These are phyloP conservation scores for Phylloscopus collybita DNA, from an alignment of 2,797 vertebrate genomes.

Conservation along the genomic window DNA sequence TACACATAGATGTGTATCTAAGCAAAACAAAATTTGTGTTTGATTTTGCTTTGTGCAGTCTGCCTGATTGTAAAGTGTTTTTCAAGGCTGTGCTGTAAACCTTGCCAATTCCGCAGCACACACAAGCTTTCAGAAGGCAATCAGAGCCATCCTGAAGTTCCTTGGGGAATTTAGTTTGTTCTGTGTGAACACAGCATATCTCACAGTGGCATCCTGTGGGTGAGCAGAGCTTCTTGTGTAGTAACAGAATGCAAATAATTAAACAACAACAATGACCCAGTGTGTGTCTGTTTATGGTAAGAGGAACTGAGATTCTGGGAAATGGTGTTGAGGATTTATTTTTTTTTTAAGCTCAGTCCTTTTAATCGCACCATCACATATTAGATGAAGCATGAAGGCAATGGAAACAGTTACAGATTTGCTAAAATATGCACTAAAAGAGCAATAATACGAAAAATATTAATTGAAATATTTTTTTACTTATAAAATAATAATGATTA, in stretches of 20 bases:
- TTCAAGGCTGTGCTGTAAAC: neutral
- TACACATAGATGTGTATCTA: neutral
- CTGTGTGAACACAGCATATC: neutral
- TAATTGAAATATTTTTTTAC: neutral
- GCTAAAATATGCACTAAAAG: neutral
- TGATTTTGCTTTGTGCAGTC: neutral
- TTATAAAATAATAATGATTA: neutral
- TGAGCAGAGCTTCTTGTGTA: neutral
- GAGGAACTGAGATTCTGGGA: neutral
- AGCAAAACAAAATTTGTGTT: neutral
- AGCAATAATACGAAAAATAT: neutral
- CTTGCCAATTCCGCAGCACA: neutral
- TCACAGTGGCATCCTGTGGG: neutral
- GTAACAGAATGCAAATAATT: neutral
- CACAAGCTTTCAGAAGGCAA: neutral
- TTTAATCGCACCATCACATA: neutral
- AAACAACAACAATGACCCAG: neutral
- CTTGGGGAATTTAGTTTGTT: neutral
- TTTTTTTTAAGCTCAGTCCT: neutral
- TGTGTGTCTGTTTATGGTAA: neutral
- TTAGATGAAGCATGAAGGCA: neutral
- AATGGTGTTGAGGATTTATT: rapidly evolving
- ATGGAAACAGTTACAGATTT: neutral
- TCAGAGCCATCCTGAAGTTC: neutral
- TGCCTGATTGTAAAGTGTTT: neutral